These are phyloP conservation scores for Phoxinus dragarum DNA, from an alignment of 2,797 vertebrate genomes.

Conservation along the genomic window DNA sequence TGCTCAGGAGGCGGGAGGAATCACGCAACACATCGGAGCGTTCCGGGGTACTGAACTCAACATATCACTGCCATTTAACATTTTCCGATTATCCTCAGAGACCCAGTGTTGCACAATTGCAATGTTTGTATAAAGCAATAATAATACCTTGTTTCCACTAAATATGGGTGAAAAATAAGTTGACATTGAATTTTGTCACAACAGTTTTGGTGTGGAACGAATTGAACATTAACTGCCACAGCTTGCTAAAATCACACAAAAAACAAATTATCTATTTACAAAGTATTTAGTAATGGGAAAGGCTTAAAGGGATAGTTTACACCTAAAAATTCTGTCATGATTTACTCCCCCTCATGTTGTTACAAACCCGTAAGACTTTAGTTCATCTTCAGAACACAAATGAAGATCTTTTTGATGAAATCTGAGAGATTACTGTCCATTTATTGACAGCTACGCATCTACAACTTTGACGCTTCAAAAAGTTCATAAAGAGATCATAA, in stretches of 20 bases:
- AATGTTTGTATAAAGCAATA: background rate
- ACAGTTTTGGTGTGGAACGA: background rate
- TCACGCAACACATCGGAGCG: constrained; percentile 96
- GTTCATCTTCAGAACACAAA: no score
- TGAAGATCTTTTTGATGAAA: no score
- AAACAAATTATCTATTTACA: background rate
- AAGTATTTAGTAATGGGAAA: background rate
- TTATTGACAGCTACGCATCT: no score
- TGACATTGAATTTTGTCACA: background rate
- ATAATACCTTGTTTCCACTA: background rate
- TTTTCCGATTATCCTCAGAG: background rate
- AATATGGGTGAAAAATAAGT: no score
- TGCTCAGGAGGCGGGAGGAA: constrained; percentile 88
- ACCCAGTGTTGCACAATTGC: background rate
- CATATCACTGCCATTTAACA: background rate
- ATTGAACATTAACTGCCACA: background rate
- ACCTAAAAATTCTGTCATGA: no score
- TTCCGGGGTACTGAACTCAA: constrained; percentile 82
- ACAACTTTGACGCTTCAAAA: no score
- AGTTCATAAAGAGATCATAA: no score
- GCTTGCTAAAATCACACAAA: background rate
- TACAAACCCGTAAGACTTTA: no score
- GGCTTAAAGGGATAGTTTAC: no score
- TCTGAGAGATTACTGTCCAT: no score
- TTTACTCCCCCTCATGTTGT: no score